phyloP scores from a whole-genome alignment of 2,888 invertebrate species.

The Lasioglossum calceatum region DNA sequence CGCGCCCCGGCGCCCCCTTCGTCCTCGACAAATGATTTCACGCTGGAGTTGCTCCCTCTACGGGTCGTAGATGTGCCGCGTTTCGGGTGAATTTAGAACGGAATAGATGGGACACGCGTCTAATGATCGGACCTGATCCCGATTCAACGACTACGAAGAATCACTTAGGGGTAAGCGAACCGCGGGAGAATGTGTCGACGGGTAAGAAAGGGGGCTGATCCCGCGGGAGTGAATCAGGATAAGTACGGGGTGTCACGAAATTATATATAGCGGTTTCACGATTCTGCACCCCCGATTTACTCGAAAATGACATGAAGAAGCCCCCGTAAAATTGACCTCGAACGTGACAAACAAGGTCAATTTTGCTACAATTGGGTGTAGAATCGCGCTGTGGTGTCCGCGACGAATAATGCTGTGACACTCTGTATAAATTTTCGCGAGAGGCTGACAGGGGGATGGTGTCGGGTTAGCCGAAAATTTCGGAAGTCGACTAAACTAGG shows the following conservation, averaged over 20 bases:
- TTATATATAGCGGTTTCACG: too few species aligned
- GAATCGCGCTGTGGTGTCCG: too few species aligned
- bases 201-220: too few species aligned
- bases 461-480: constrained; percentile 37
- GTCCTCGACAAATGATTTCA: constrained; percentile 78
- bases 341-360: too few species aligned
- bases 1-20: constrained; percentile 66
- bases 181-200: neutral
- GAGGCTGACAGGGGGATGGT: neutral
- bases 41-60: constrained; percentile 68
- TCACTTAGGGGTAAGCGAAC: constrained; percentile 1
- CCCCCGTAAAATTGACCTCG: too few species aligned
- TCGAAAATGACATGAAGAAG: too few species aligned
- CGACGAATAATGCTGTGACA: too few species aligned
- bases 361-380: too few species aligned
- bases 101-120: constrained; percentile 47
- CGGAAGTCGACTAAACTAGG: constrained; percentile 51
- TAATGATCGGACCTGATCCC: constrained; percentile 29
- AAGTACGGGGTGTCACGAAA: too few species aligned
- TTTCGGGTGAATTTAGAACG: constrained; percentile 57
- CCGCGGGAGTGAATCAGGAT: too few species aligned
- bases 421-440: neutral
- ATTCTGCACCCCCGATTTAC: too few species aligned
- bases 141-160: constrained; percentile 6
- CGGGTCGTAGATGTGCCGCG: constrained; percentile 69